Evolutionary conservation across 2,113 vertebrate species (phyloP).

Genomic region (Tragelaphus scriptus): DNA sequence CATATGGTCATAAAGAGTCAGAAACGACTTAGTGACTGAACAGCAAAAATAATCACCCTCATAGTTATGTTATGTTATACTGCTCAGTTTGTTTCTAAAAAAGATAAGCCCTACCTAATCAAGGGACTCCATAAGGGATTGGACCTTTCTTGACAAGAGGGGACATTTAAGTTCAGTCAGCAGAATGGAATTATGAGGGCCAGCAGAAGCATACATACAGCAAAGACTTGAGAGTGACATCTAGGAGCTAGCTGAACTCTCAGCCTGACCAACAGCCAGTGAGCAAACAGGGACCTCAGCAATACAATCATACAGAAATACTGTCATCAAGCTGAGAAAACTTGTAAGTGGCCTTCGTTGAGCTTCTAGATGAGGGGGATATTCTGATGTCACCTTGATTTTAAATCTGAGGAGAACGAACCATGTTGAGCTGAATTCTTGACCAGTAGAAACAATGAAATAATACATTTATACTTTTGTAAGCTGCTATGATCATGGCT

Average conservation of each 20-base stretch:
- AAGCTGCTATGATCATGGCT: neutral
- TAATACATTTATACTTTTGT: neutral
- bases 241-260: neutral
- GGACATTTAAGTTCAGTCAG: neutral
- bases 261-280: neutral
- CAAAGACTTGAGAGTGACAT: too few species aligned
- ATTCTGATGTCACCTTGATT: neutral
- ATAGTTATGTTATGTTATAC: neutral
- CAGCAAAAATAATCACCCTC: neutral
- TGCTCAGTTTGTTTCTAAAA: neutral
- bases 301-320: neutral
- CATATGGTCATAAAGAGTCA: neutral
- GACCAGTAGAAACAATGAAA: neutral
- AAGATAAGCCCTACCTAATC: neutral
- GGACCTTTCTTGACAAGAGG: neutral
- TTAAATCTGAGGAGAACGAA: neutral
- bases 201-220: neutral
- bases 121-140: neutral
- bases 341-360: neutral
- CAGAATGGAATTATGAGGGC: neutral
- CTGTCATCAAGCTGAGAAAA: neutral
- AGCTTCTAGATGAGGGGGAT: neutral
- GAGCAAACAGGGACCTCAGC: neutral
- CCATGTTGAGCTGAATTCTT: neutral
- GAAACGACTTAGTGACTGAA: rapidly evolving